Evolutionary conservation across 2,888 invertebrate genomes (phyloP).

Genomic region (Tanytarsus gracilentus): DNA sequence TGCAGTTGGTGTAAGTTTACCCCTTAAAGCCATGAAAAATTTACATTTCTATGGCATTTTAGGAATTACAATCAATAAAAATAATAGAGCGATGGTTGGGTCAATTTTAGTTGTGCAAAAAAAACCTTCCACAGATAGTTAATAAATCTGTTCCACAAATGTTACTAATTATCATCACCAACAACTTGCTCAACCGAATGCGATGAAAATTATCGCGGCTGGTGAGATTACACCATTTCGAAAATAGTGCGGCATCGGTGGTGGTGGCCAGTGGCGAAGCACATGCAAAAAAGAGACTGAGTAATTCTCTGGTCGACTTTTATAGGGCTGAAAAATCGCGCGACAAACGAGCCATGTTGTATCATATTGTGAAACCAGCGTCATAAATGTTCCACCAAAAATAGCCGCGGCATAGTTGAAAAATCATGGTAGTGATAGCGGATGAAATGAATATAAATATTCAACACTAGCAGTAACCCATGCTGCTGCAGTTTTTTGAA

Average conservation of each 20-base stretch:
- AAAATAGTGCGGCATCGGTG: no score
- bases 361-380: constrained; percentile 22
- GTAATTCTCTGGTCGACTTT: constrained; percentile 10
- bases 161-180: constrained; percentile 21
- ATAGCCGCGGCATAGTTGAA: constrained; percentile 4
- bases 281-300: constrained; percentile 4
- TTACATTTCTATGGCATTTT: constrained; percentile 20
- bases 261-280: neutral
- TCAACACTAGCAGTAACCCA: no score
- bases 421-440: neutral
- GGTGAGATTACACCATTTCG: no score
- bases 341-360: constrained; percentile 9
- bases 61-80: constrained; percentile 21
- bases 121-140: neutral
- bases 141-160: constrained; percentile 18
- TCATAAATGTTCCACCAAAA: constrained; percentile 23
- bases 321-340: neutral
- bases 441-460: neutral
- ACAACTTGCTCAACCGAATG: neutral
- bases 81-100: neutral
- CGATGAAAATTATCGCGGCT: constrained; percentile 18
- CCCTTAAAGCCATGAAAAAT: constrained; percentile 25
- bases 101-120: neutral
- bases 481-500: no score
- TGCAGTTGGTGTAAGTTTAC: constrained; percentile 18